Base-by-base conservation (phyloP, 2,797 vertebrate species). In the Esox masquinongy region DNA sequence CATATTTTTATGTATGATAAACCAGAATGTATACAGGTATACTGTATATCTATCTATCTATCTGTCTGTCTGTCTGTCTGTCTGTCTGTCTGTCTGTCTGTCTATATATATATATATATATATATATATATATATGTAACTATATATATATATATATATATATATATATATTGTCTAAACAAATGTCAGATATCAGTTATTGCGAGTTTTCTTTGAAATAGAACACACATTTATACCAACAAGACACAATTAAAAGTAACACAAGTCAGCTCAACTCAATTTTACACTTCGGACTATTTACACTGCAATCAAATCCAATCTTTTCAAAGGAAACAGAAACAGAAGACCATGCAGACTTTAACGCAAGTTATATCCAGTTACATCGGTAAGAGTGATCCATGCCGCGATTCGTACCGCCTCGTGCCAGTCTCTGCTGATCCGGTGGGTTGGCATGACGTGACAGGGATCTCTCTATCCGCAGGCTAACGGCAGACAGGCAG, bases 401-500 rank as follows among this genome's bases (percentile, higher is more conserved):
- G 8, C 50, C 5, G 50, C 19, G 19, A 53, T 53, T 53, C n/a
- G 50, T 16, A 16, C 17, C 39, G 12, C 29, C 59, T 36, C n/a
- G 31, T 15, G 22, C 63, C 56, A 14, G 11, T 26, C 26, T 8
- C 72, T 83, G 51, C 72, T 66, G 63, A 51, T 36, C 72, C 66
- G 4, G 31, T 61, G n/a, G 31, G 22, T 8, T 6, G 19, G 43
- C 29, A 17, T 39, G 39, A 29, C 12, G 78, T 90, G 86, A 91
- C 86, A 87, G 85, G 71, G 71, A 80, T 84, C 64, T 19, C 50
- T 22, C 43, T 80, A 83, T 80, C 87, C 85, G 82, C 81, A 59
- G 88, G 89, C 84, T n/a, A 19, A 49, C 82, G 81, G 72, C 85
- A 77, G 85, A 88, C 88, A 85, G 86, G 88, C 86, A 82, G 77